These are phyloP conservation scores for Sebastes wilsoni DNA, from an alignment of 2,797 vertebrate species.

Conservation along the genomic window DNA sequence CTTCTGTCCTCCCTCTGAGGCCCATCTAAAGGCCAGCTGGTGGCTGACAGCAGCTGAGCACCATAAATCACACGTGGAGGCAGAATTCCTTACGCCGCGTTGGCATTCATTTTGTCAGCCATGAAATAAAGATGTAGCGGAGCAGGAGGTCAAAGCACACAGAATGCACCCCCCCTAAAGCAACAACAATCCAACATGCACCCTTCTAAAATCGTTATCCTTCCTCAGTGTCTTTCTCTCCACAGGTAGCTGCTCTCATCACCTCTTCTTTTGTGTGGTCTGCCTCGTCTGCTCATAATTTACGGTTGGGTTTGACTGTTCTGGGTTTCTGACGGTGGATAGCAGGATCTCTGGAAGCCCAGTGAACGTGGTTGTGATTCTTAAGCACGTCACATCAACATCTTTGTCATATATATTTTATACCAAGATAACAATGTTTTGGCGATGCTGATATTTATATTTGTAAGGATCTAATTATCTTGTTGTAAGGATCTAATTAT, in stretches of 20 bases:
- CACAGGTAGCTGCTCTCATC: conserved; percentile 67
- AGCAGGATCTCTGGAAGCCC: background rate
- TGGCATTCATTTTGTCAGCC: conserved; percentile 93
- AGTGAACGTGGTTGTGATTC: background rate
- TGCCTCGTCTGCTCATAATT: conserved; percentile 48
- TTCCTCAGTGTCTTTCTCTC: conserved; percentile 49
- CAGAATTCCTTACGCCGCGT: conserved; percentile 85
- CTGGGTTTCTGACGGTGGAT: conserved; percentile 1
- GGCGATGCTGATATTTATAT: background rate
- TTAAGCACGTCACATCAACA: background rate
- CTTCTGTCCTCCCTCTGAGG: conserved; percentile 41
- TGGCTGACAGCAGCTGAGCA: conserved; percentile 89
- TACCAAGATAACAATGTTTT: background rate
- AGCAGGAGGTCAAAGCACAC: conserved; percentile 86
- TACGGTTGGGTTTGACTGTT: conserved; percentile 22
- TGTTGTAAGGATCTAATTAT: background rate
- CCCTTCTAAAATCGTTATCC: conserved; percentile 32
- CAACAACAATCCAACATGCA: conserved; percentile 45
- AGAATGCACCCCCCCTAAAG: conserved; percentile 12
- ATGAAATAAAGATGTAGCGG: conserved; percentile 95
- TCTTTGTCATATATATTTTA: background rate
- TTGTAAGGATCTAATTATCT: background rate
- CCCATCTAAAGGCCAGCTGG: conserved; percentile 86
- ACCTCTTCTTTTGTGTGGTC: conserved; percentile 70
- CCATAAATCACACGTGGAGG: conserved; percentile 89